Evolutionary conservation across 2,888 invertebrate species (phyloP), one percentile per base, ranked within the genome.

Genomic region (Brenthis daphne): DNA sequence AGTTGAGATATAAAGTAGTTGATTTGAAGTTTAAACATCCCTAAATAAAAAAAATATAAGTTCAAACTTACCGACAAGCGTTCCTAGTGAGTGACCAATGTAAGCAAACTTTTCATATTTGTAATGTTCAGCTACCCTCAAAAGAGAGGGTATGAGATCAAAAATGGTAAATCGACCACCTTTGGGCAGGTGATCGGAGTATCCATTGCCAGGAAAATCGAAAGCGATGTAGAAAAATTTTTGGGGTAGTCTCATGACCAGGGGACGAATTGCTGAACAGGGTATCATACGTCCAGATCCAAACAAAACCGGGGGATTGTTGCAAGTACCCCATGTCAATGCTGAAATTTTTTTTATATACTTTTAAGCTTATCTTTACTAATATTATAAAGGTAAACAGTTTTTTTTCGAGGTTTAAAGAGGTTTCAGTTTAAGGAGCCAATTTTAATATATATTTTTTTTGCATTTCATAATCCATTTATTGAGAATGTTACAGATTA

Each of bases 231-330:
- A 89, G 79, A 81, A 86, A 65, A 84, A 86, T 57, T 75, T 81
- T 51, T 76, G 76, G 0, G 94, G 94, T 0, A 95, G 80, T 2
- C 88, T 79, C 1, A 90, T 88, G 6, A 94, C 90, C 2, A 95
- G 80, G 0, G 90, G 86, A 51, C 95, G 93, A 79, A 94, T 95
- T 0, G 93, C 85, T 0, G 94, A 94, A 63, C 94, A 92, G 67
- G 94, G 94, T 77, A 95, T 95, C 77, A 94, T 85, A 77, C 94
- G 89, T 0, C 95, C 95, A 76, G 95, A 95, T 51, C 94, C 83
- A 1, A 94, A 87, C 2, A 95, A 78, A 0, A 95, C 88, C 3
- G 94, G 92, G 0, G 92, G 89, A 53, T 90, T 84, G 3, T 83
- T 76, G 13, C 87, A 81, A 14, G 90, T 83, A 2, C 95, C 95